These are phyloP conservation scores for Halcyon chelicuti DNA, from an alignment of 2,797 vertebrate genomes.

Conservation along the genomic window DNA sequence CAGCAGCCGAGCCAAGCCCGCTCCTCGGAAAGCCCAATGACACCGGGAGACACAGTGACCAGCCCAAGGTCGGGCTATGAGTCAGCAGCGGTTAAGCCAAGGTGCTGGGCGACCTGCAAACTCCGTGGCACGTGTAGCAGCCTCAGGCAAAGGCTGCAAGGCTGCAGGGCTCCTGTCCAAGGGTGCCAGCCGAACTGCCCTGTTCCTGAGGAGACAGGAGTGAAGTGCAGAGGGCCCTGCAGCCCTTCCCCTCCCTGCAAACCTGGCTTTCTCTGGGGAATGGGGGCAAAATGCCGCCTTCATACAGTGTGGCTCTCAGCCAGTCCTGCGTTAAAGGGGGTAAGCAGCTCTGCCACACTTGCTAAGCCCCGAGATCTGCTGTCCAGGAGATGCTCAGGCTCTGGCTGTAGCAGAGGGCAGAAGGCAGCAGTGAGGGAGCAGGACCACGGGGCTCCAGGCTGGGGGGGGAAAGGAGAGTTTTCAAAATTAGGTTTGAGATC, in stretches of 20 bases:
- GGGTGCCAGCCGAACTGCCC: rapidly evolving
- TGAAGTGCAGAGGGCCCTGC: neutral
- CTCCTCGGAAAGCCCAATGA: neutral
- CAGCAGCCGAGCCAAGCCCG: rapidly evolving
- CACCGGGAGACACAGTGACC: rapidly evolving
- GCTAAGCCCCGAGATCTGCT: neutral
- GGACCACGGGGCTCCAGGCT: neutral
- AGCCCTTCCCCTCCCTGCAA: neutral
- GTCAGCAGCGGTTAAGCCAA: neutral
- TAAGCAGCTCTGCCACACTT: neutral
- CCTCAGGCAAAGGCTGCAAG: neutral
- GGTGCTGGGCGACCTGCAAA: neutral
- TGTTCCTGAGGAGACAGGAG: rapidly evolving
- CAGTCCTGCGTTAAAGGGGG: neutral
- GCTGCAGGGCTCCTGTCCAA: neutral
- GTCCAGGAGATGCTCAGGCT: neutral
- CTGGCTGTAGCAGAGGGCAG: neutral
- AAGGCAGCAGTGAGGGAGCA: neutral
- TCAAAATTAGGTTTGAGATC: neutral
- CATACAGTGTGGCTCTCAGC: rapidly evolving
- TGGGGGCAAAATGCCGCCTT: neutral
- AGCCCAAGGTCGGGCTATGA: neutral
- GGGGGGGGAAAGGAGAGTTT: neutral
- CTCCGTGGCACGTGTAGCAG: rapidly evolving
- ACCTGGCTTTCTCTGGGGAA: neutral